Base-by-base conservation (phyloP, 2,113 vertebrate species). In the Orcinus orca region DNA sequence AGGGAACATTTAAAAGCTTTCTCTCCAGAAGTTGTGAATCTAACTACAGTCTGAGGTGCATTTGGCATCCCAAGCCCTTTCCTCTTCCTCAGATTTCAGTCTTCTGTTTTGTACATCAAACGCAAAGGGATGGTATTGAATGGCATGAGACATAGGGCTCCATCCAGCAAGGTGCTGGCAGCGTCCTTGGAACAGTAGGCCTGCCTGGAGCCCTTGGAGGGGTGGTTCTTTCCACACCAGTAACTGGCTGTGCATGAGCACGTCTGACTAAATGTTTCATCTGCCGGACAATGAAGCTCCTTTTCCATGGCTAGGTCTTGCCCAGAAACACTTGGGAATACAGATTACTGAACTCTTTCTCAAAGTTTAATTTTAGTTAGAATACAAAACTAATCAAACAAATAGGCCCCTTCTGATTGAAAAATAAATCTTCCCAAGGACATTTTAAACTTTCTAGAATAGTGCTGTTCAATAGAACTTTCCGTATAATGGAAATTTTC, bases 51-150 rank as follows among this genome's bases (percentile, higher is more conserved):
- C n/a, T 60, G 38, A 67, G 50, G 53, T 81, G 63, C 67, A 12
- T 53, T 58, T 93, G 74, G 65, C 65, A 31, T 41, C 29, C 44
- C 85, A 58, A 86, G n/a, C 4, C 33, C 87, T 91, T 88, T 33
- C 60, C 77, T 92, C 33, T 63, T 94, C 65, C 74, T 92, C 93
- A 62, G 21, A 73, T 77, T 62, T 70, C 85, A 58, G 67, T 58
- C 29, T 63, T 96, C 97, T 97, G 97, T 94, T 97, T 97, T 97
- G 80, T 71, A 25, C 96, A 97, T 97, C 97, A 96, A 55, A 89
- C 2, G 68, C 86, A 53, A 95, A 81, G 14, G 67, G 95, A 93
- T 97, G 97, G 85, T 96, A 81, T 85, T 92, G 90, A 96, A 95
- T 93, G 96, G 96, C 96, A 77, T 67, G 90, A 62, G 87, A 62